These are phyloP conservation scores for Anoplius nigerrimus DNA, from an alignment of 2,888 invertebrate species.

Conservation along the genomic window DNA sequence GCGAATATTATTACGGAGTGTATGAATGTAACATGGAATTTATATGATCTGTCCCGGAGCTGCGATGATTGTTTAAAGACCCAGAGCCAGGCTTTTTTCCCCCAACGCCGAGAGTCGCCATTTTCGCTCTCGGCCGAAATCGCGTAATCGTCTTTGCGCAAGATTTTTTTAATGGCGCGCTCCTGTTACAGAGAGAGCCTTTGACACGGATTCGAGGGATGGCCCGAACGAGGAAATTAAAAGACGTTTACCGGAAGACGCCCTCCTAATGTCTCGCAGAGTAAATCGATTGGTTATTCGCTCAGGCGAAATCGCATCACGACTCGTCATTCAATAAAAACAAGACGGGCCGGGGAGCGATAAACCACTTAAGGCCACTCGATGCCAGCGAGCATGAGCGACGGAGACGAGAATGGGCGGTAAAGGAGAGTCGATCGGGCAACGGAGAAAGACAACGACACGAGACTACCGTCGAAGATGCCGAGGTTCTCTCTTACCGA, in stretches of 20 bases:
- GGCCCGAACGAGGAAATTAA: conserved; percentile 57
- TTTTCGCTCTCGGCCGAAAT: too few relatives aligned
- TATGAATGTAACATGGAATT: too few relatives aligned
- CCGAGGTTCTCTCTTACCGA: too few relatives aligned
- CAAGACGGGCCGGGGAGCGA: conserved; percentile 66
- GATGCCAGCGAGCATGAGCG: conserved; percentile 41
- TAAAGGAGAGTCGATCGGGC: conserved; percentile 19
- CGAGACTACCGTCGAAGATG: not conserved
- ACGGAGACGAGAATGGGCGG: conserved; percentile 33
- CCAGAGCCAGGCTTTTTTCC: too few relatives aligned
- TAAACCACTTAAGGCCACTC: conserved; percentile 71
- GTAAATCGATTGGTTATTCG: conserved; percentile 72
- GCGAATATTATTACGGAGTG: not conserved
- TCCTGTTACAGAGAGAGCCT: too few relatives aligned
- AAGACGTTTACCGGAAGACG: conserved; percentile 59
- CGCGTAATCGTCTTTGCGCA: too few relatives aligned
- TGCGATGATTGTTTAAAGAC: too few relatives aligned
- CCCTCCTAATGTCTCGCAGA: conserved; percentile 61
- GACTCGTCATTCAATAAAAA: conserved; percentile 71
- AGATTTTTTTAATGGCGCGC: too few relatives aligned
- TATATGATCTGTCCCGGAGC: too few relatives aligned
- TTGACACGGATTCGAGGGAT: not conserved
- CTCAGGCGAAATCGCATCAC: conserved; percentile 70
- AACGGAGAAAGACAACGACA: conserved; percentile 29
- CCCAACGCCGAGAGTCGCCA: too few relatives aligned